Conservation (phyloP, 2,797 vertebrate species). For the Xiphorhynchus erythropygius region DNA sequence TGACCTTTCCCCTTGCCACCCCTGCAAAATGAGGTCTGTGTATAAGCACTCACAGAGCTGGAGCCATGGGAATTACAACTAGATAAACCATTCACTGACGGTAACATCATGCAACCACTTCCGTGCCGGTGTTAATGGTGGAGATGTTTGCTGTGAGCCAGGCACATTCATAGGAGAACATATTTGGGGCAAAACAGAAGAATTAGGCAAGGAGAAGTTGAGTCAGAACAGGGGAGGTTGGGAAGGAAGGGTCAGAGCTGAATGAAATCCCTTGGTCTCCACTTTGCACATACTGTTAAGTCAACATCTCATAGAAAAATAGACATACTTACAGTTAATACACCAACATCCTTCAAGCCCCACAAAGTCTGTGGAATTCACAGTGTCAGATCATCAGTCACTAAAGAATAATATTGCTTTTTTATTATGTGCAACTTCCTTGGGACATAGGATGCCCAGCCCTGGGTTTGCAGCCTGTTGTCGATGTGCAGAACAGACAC, state of each 20-base stretch:
- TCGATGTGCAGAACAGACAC: fast-evolving
- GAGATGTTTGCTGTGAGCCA: not conserved
- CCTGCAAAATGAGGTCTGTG: constrained; percentile 62
- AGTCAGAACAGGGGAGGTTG: not conserved
- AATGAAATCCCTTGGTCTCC: not conserved
- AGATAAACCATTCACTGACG: constrained; percentile 38
- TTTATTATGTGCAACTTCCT: not conserved
- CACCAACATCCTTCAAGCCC: not conserved
- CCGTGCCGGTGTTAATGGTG: not conserved
- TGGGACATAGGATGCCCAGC: not conserved
- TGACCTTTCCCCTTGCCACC: constrained; percentile 79
- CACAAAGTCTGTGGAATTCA: not conserved
- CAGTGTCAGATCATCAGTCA: not conserved
- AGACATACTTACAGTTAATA: not conserved
- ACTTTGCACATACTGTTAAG: not conserved
- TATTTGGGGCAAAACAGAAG: not conserved
- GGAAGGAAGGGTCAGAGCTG: not conserved
- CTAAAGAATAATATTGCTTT: not conserved
- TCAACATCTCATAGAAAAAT: not conserved
- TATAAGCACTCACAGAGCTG: constrained; percentile 58
- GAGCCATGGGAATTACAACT: constrained; percentile 54
- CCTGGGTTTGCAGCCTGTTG: not conserved
- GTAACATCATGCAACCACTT: not conserved
- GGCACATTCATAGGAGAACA: not conserved
- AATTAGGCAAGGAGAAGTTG: not conserved